Base-by-base conservation (phyloP, 2,113 vertebrate genomes). In the Pterocles burchelli region DNA sequence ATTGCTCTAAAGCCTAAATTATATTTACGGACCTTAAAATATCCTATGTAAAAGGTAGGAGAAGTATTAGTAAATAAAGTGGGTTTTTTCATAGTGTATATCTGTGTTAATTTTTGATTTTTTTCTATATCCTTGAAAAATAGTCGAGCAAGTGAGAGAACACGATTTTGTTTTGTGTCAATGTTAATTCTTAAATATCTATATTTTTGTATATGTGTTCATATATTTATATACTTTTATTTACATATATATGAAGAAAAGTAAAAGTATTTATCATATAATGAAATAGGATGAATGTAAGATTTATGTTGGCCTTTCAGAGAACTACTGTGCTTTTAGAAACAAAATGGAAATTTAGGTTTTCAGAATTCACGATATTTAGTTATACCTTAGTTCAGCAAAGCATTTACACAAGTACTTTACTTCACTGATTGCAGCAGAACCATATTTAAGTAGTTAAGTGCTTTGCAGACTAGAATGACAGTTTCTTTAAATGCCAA, bases 381-480 rank as follows among this genome's bases (percentile, higher is more conserved):
- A 66, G 63, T 80, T 94, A 67, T 83, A 34, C 33, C 45, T 90
- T 79, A 57, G 38, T 84, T 88, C 65, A 90, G 75, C 59, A 85
- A 90, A 93, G 55, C n/a, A 54, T 95, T 91, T 95, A 21, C n/a
- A 25, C 52, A 51, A 76, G 51, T 62, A n/a, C 55, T 80, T 24
- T 62, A 43, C 28, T 91, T 81, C 65, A 62, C 57, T 58, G 67
- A 66, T 76, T 80, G 49, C 46, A 73, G 49, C 41, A 93, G 72
- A 88, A 65, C 36, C 49, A 90, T 76, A 77, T 88, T 79, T 76
- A 76, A 86, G 66, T 61, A 92, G 48, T 86, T 81, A 83, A 88
- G 65, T 86, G 43, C 34, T 88, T 91, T 93, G 72, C 34, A 48
- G 82, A 67, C 11, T 63, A 29, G 52, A 94, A 22, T 20, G 6